Base-by-base conservation (phyloP, 1,140 invertebrate genomes). In the Rhopalosiphum maidis region DNA sequence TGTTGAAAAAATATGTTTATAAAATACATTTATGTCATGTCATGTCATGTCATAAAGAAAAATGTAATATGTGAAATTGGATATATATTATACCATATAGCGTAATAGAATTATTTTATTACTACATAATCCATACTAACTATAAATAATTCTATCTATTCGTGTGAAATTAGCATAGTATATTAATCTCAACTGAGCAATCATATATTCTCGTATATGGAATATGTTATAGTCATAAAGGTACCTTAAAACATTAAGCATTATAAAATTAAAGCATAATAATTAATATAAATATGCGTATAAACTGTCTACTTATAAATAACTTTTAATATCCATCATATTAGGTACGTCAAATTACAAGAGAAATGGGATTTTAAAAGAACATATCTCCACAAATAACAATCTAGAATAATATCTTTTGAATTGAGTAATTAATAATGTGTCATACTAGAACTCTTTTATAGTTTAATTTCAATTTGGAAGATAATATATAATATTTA, bases 321-420 rank as follows among this genome's bases (percentile, higher is more conserved):
- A 68, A 68, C 60, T 68, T n/a, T 68, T n/a, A 68, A 68, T 77
- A 77, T 77, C n/a, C 60, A 77, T 77, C 60, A 77, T 77, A 77
- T n/a, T 77, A 18, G 15, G 60, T 77, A 77, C 60, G 30, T 77
- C 15, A 77, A 77, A 77, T 35, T 77, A n/a, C 15, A 35, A 77
- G n/a, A n/a, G 15, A 77, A 77, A 77, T 77, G n/a, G n/a, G n/a
- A n/a, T 77, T 77, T 77, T n/a, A 77, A 18, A n/a, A 77, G 60
- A n/a, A 21, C n/a, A 77, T 35, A 30, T n/a, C n/a, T 77, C 60
- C n/a, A n/a, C 60, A 77, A n/a, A n/a, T 77, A 77, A 77, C 60
- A 77, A 77, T 18, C 60, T n/a, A 77, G n/a, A 77, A 77, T 77
- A 77, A 77, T 77, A 7, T 77, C 30, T n/a, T 77, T 77, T 77